Conservation (phyloP, 2,113 vertebrate genomes). For the Dromiciops gliroides region DNA sequence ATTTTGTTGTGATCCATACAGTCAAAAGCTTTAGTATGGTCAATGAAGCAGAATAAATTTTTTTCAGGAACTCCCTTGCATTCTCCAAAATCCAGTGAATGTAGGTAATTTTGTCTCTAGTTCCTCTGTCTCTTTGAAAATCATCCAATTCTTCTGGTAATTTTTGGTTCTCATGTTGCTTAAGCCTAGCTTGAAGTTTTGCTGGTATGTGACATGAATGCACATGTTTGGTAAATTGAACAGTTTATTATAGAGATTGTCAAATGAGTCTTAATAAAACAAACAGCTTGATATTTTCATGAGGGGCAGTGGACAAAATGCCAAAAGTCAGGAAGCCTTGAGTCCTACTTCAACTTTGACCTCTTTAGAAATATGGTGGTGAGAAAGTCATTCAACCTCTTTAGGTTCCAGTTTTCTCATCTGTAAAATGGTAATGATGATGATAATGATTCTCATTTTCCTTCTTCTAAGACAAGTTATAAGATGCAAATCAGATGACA, state of each 20-base stretch:
- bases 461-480: not conserved
- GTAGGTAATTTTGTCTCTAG: no score
- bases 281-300: not conserved
- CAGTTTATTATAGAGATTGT: slow-evolving; percentile 9
- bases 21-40: not conserved
- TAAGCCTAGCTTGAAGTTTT: no score
- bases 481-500: not conserved
- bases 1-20: not conserved
- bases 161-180: no score
- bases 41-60: not conserved
- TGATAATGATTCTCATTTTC: not conserved
- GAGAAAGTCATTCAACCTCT: not conserved
- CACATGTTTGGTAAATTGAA: not conserved
- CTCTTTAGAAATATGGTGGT: not conserved
- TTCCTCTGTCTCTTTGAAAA: no score
- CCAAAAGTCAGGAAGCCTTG: not conserved
- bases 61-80: not conserved
- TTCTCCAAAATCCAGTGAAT: no score
- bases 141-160: no score
- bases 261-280: not conserved
- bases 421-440: not conserved
- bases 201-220: no score
- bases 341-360: not conserved
- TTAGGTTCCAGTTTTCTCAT: not conserved
- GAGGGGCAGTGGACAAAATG: not conserved